A percentile compares a stretch with the other conserved stretches of the same genome.
Evolutionary conservation across 2,797 vertebrate genomes (phyloP).

Genomic region (Threskiornis aethiopicus): DNA sequence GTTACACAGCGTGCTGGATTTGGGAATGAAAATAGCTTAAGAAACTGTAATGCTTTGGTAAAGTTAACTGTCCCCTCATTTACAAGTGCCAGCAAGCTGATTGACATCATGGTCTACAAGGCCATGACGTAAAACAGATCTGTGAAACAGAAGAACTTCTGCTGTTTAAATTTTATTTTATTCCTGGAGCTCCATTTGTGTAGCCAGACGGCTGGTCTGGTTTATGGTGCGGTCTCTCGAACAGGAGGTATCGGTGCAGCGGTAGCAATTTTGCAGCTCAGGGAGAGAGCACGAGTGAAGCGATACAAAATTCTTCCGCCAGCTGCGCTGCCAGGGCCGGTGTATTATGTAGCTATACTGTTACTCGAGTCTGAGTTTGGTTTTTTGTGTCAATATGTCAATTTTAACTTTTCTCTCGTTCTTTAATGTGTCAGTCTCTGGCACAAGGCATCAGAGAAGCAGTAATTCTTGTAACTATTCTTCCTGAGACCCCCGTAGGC

Average conservation of each 20-base stretch:
- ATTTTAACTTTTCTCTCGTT: not conserved
- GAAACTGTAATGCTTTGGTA: not conserved
- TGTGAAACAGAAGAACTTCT: not conserved
- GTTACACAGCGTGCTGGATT: not conserved
- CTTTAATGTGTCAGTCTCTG: fast-evolving
- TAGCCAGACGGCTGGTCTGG: not conserved
- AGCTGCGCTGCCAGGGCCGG: not conserved
- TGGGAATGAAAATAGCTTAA: not conserved
- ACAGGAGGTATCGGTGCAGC: fast-evolving
- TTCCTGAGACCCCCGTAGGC: fast-evolving
- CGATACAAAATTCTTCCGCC: fast-evolving
- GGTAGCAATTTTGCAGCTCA: not conserved
- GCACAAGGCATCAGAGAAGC: not conserved
- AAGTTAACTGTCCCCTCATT: not conserved
- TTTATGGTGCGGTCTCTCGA: fast-evolving
- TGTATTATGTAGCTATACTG: fast-evolving
- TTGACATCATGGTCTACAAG: not conserved
- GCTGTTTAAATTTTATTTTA: not conserved
- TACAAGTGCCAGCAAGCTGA: not conserved
- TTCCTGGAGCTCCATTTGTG: not conserved
- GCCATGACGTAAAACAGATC: not conserved
- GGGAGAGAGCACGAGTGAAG: not conserved
- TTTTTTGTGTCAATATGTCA: not conserved
- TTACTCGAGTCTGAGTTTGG: fast-evolving
- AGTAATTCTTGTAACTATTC: not conserved